Conservation (phyloP, 2,888 invertebrate species). For the Diplolepis rosae region DNA sequence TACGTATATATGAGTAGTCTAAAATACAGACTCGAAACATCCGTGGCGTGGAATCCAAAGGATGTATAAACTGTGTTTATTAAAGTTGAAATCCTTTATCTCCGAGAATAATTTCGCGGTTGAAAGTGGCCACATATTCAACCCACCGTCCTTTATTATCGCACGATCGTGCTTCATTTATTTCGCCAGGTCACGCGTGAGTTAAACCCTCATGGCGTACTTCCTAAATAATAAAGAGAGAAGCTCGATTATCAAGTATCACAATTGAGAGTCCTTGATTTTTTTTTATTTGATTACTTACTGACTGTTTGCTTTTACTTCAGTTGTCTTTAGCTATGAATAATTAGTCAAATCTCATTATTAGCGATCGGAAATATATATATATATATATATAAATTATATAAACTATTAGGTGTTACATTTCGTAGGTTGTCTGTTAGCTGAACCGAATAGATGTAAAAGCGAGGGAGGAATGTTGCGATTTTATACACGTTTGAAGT, state of each 20-base stretch:
- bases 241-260: conserved; percentile 35
- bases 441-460: too few species aligned
- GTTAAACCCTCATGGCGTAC: conserved; percentile 47
- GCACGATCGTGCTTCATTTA: conserved; percentile 49
- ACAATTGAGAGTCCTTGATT: background rate
- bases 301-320: too few species aligned
- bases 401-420: too few species aligned
- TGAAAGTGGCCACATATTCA: conserved; percentile 40
- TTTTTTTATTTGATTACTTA: too few species aligned
- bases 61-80: conserved; percentile 31
- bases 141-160: conserved; percentile 43
- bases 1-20: conserved; percentile 1
- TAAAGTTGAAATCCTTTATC: conserved; percentile 46
- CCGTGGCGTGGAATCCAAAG: conserved; percentile 1
- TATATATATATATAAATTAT: too few species aligned
- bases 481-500: conserved; percentile 69
- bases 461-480: conserved; percentile 44
- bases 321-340: too few species aligned
- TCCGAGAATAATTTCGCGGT: conserved; percentile 42
- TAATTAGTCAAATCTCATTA: too few species aligned
- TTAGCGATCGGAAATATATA: too few species aligned
- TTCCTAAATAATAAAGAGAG: conserved; percentile 47
- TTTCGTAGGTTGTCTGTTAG: too few species aligned
- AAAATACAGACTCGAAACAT: background rate
- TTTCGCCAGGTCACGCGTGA: conserved; percentile 51